These are phyloP conservation scores for Physeter macrocephalus DNA, from an alignment of 2,113 vertebrate species.

Conservation along the genomic window DNA sequence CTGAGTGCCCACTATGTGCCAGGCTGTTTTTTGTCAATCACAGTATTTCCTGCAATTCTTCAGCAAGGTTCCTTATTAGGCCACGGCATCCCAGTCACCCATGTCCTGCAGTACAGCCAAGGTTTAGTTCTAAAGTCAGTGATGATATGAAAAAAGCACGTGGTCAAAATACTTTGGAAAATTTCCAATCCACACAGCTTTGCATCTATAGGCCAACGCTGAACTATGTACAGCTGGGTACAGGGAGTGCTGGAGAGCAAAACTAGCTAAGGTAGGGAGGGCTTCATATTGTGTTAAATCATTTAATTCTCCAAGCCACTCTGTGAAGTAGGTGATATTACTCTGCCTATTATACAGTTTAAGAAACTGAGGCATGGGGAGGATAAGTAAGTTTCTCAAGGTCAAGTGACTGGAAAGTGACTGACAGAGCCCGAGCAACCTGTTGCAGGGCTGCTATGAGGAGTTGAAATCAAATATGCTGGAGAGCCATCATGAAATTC, in stretches of 20 bases:
- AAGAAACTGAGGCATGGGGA: neutral
- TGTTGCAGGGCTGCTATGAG: neutral
- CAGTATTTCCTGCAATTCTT: neutral
- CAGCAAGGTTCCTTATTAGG: too few relatives aligned
- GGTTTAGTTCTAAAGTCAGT: neutral
- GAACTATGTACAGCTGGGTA: accelerated
- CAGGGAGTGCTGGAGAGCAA: neutral
- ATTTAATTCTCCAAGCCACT: neutral
- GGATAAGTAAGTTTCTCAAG: neutral
- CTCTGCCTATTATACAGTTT: neutral
- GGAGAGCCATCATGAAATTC: accelerated
- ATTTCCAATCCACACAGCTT: neutral
- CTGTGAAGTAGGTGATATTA: neutral
- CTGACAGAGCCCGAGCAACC: too few relatives aligned
- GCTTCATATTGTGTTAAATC: neutral
- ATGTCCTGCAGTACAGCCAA: too few relatives aligned
- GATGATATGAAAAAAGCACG: neutral
- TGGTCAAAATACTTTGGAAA: neutral
- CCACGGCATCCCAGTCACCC: too few relatives aligned
- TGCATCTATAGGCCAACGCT: accelerated
- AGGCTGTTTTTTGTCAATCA: neutral
- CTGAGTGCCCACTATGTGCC: neutral
- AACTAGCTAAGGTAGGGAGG: neutral
- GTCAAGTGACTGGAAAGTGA: neutral
- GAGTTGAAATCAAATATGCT: neutral